phyloP scores from a whole-genome alignment of 1,140 invertebrate genomes.

The Ditylenchus dipsaci region DNA sequence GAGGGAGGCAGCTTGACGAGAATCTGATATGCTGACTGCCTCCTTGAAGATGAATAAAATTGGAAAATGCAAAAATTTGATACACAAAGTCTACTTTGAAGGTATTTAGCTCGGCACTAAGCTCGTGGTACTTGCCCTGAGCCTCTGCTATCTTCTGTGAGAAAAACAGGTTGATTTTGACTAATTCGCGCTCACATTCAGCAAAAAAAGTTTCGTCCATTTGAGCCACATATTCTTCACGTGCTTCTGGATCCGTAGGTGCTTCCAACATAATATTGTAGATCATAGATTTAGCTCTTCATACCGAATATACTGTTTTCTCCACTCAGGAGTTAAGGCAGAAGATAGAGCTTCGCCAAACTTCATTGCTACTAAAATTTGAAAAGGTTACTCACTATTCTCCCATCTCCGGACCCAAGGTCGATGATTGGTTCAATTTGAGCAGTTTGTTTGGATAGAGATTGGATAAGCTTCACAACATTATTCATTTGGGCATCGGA shows the following conservation, averaged over 20 bases:
- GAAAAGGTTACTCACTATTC: conserved; percentile 48
- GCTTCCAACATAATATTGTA: conserved; percentile 54
- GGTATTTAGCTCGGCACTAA: conserved; percentile 32
- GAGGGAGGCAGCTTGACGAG: conserved; percentile 10
- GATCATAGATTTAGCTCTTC: conserved; percentile 66
- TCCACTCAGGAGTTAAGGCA: conserved; percentile 96
- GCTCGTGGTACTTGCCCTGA: conserved; percentile 56
- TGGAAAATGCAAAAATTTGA: not conserved
- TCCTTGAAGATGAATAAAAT: conserved; percentile 45
- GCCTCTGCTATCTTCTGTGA: conserved; percentile 55
- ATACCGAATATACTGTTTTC: conserved; percentile 96
- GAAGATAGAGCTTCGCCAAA: conserved; percentile 89
- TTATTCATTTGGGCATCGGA: conserved; percentile 47
- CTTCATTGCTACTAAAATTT: conserved; percentile 69
- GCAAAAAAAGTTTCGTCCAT: conserved; percentile 64
- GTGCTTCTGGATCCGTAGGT: conserved; percentile 47
- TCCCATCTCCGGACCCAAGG: conserved; percentile 53
- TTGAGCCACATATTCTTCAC: conserved; percentile 50
- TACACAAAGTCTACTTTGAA: conserved; percentile 15
- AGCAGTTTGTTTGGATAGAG: conserved; percentile 11
- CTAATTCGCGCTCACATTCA: conserved; percentile 62
- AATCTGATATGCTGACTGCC: conserved; percentile 20
- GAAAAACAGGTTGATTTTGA: conserved; percentile 64
- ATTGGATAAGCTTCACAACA: conserved; percentile 39
- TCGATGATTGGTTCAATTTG: conserved; percentile 46